Evolutionary conservation across 1,140 invertebrate species (phyloP), one percentile per base, ranked within the genome.

Genomic region (Calliphora vicina): DNA sequence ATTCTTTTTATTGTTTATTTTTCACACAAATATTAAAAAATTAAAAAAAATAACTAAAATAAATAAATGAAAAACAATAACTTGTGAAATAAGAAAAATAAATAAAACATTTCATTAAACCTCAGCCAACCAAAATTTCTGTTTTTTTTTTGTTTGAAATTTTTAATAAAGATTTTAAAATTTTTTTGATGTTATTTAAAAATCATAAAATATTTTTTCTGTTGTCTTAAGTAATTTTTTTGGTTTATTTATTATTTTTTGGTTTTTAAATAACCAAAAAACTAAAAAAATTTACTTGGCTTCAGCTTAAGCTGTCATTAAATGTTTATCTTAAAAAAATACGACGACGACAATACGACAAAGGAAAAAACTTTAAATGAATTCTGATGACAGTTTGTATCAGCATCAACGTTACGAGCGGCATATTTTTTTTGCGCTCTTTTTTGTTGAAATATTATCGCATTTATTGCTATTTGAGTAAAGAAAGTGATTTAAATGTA

Each of bases 301-400:
- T 78, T 43, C 42, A 42, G 74, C 74, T 78, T 78, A 78, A 78
- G 74, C 74, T 78, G 74, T 78, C 74, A 78, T 78, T 78, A 43
- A 78, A 43, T 78, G 74, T 78, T 78, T 78, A 78, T 78, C 74
- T 78, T 23, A 67, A 43, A 78, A n/a, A n/a, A 78, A 78, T 43
- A 78, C 35, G 74, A 57, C 17, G 45, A 57, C 50, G n/a, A 67
- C 61, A 67, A 10, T 23, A 67, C 61, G 61, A 23, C 61, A 67
- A 67, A 67, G 61, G 61, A 50, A 43, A 78, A 78, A 78, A 78
- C 42, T 78, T 67, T 78, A 78, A 78, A 78, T 78, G 74, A 78
- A 78, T 78, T 78, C 74, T 78, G 74, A 78, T 78, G 74, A 78
- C 74, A 78, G 35, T 78, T 78, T 43, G 35, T 78, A 78, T 78